Evolutionary conservation across 2,113 vertebrate species (phyloP).

Genomic region (Chamaea fasciata): DNA sequence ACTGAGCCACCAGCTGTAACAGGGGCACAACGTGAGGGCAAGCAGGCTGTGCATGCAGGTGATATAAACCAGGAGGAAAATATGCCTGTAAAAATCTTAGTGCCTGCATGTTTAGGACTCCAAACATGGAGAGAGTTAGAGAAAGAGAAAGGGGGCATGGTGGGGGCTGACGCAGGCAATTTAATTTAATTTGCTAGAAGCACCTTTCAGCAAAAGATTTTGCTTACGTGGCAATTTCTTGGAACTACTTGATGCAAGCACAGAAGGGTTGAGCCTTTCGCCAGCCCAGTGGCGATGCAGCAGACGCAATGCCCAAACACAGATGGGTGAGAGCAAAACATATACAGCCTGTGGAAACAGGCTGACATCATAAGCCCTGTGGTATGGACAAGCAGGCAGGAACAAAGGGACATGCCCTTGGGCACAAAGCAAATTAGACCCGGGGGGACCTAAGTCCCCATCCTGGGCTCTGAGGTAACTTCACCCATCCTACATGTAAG

Average conservation of each 20-base stretch:
- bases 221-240: background rate
- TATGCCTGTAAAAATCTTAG: background rate
- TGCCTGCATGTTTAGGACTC: background rate
- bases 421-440: background rate
- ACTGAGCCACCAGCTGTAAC: background rate
- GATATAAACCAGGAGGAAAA: background rate
- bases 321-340: background rate
- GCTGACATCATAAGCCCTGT: background rate
- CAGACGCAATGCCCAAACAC: rapidly evolving
- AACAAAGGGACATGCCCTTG: background rate
- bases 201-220: background rate
- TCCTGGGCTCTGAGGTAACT: background rate
- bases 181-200: background rate
- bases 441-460: background rate
- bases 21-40: background rate
- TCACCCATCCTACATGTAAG: background rate
- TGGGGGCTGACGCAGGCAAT: background rate
- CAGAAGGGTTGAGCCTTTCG: background rate
- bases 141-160: background rate
- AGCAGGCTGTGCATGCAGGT: background rate
- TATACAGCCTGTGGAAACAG: background rate
- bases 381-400: background rate
- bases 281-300: background rate
- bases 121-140: background rate
- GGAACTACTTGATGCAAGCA: background rate